Conservation (phyloP, 2,797 vertebrate species). For the Astyanax mexicanus region DNA sequence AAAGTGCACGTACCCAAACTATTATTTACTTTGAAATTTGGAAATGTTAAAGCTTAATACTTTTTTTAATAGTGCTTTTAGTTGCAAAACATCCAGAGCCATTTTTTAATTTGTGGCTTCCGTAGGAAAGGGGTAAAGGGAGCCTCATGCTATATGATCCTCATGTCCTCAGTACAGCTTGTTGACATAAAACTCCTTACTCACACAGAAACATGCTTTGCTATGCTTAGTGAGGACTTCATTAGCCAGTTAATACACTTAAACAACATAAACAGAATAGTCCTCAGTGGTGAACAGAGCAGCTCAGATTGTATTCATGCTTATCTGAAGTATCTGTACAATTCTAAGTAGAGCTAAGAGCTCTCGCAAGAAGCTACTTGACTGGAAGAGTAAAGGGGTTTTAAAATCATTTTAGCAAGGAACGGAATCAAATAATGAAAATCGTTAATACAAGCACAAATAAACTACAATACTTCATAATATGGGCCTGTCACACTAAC, state of each 20-base stretch:
- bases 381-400: background rate
- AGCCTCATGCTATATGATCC: slow-evolving; percentile 74
- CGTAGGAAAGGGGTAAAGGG: slow-evolving; percentile 72
- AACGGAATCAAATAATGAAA: background rate
- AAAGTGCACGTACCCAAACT: too few species aligned
- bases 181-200: slow-evolving; percentile 77
- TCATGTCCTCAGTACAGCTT: slow-evolving; percentile 69
- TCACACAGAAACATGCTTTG: slow-evolving; percentile 60
- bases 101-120: slow-evolving; percentile 77
- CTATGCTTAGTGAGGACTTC: slow-evolving; percentile 60
- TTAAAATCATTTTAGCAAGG: background rate
- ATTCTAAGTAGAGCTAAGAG: background rate
- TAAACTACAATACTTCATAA: too few species aligned
- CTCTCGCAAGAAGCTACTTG: background rate
- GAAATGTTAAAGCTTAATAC: too few species aligned
- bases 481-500: too few species aligned
- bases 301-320: background rate
- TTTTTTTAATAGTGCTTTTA: too few species aligned
- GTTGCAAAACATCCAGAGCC: slow-evolving; percentile 59
- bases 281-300: slow-evolving; percentile 8
- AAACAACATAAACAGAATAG: slow-evolving; percentile 35
- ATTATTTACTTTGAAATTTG: too few species aligned
- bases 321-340: background rate
- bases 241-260: slow-evolving; percentile 47
- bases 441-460: background rate